Conservation (phyloP, 2,113 vertebrate genomes). For the Sula dactylatra region DNA sequence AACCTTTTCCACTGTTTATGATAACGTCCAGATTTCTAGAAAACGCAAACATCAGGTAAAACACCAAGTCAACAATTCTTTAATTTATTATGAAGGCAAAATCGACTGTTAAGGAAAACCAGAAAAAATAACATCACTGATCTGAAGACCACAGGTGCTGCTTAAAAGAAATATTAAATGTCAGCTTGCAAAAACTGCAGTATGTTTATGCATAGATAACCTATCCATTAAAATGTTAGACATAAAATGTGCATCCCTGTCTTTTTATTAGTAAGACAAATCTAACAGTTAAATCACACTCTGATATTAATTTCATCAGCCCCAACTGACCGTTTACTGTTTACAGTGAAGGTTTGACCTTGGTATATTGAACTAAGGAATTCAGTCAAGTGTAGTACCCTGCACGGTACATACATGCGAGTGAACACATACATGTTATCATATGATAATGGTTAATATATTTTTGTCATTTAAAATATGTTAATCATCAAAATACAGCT, state of each 20-base stretch:
- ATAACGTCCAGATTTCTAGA: not conserved
- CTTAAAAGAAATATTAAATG: not conserved
- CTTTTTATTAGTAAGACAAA: constrained; percentile 8
- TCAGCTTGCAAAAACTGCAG: not conserved
- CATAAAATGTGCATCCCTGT: not conserved
- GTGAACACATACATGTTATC: not conserved
- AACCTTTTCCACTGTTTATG: not conserved
- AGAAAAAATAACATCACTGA: not conserved
- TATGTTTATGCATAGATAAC: not conserved
- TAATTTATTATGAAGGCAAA: not conserved
- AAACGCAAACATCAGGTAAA: not conserved
- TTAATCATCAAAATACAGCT: constrained; percentile 10
- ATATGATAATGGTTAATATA: not conserved
- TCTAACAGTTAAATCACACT: not conserved
- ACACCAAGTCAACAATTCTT: not conserved
- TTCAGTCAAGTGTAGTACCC: not conserved
- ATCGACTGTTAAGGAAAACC: not conserved
- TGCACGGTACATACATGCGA: not conserved
- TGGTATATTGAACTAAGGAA: not conserved
- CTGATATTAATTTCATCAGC: not conserved
- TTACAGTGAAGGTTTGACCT: constrained; percentile 21
- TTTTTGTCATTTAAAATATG: constrained; percentile 26
- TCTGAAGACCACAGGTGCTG: not conserved
- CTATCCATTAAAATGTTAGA: constrained; percentile 15
- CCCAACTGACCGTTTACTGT: not conserved